Base-by-base conservation (phyloP, 2,888 invertebrate species). In the Drosophila recens region DNA sequence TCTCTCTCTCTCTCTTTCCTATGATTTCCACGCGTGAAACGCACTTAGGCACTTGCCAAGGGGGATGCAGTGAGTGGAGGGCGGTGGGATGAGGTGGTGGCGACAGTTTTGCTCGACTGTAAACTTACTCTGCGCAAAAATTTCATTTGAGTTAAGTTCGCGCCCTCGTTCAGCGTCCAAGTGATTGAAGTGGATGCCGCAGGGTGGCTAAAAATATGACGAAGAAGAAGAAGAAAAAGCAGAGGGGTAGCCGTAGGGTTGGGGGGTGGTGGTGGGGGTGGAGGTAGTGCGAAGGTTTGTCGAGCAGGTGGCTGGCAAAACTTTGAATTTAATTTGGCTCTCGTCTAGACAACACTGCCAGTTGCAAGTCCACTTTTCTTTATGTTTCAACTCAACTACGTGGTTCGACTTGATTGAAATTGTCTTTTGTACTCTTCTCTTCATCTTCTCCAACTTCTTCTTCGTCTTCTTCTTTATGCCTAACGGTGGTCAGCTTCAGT, bases 311-410 rank as follows among this genome's bases (percentile, higher is more conserved):
- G 53, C 42, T 42, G 68, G 49, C 48, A 82, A 87, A 85, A 85
- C 66, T 87, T 87, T 70, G 71, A 85, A 82, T 85, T 83, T 79
- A 82, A 79, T 82, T 83, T 87, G 77, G 59, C 66, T 58, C 67
- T 77, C 66, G 88, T 85, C 83, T 87, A 87, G 88, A 83, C 83
- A 63, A 76, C 36, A 36, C 62, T 48, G 66, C 52, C 23, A 67
- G 49, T 64, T 27, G 66, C 59, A 42, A 38, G 33, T 38, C 38
- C 48, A 57, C 64, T 56, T 65, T 40, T 59, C 58, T 76, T 82
- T 79, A 85, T 82, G 79, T 68, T 64, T 68, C 51, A 79, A 57
- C 70, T 72, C 69, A 66, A 51, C 81, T 78, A 73, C 79, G 79
- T 79, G 78, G 78, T 62, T 79, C 72, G 66, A 81, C 61, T 79